Percentiles rank a stretch among this genome's conserved stretches.
Conservation (phyloP, 2,888 invertebrate species). For the Brenthis ino region DNA sequence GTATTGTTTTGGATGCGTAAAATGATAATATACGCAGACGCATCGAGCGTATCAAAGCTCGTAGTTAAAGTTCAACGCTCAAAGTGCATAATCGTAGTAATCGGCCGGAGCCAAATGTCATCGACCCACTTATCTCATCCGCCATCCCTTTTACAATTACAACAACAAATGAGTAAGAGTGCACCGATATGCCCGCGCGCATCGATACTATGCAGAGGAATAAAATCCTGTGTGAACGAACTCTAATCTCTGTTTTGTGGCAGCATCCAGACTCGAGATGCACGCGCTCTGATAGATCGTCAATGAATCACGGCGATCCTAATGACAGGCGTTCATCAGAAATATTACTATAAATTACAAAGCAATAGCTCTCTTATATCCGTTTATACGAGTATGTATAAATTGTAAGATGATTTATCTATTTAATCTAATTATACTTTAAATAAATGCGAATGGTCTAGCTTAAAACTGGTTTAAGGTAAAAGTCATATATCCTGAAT, state of each 20-base stretch:
- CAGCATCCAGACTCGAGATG: slow-evolving; percentile 72
- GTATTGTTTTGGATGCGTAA: slow-evolving; percentile 2
- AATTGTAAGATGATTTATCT: not conserved
- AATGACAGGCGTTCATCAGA: slow-evolving; percentile 33
- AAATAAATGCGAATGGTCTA: not conserved
- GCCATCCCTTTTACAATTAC: slow-evolving; percentile 82
- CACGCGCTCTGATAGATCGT: slow-evolving; percentile 62
- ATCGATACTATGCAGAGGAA: slow-evolving; percentile 78
- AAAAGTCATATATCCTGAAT: too few relatives aligned
- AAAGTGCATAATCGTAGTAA: slow-evolving; percentile 82
- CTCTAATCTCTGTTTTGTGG: slow-evolving; percentile 81
- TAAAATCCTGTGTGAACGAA: slow-evolving; percentile 83
- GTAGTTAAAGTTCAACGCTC: slow-evolving; percentile 77
- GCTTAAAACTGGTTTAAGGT: too few relatives aligned
- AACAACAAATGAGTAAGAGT: slow-evolving; percentile 82
- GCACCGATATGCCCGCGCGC: slow-evolving; percentile 73
- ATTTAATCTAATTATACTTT: slow-evolving; percentile 1
- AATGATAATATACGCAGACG: slow-evolving; percentile 14
- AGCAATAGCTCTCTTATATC: not conserved
- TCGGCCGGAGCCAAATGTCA: slow-evolving; percentile 80
- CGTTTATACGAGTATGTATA: not conserved
- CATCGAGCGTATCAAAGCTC: slow-evolving; percentile 57
- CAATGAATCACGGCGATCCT: slow-evolving; percentile 45
- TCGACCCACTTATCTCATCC: slow-evolving; percentile 82
- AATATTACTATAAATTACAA: slow-evolving; percentile 22